These are phyloP conservation scores for Chondrilla cf. caribensis DNA, from an alignment of 37 sponge, comb jelly and placozoan genomes.

Conservation along the genomic window DNA sequence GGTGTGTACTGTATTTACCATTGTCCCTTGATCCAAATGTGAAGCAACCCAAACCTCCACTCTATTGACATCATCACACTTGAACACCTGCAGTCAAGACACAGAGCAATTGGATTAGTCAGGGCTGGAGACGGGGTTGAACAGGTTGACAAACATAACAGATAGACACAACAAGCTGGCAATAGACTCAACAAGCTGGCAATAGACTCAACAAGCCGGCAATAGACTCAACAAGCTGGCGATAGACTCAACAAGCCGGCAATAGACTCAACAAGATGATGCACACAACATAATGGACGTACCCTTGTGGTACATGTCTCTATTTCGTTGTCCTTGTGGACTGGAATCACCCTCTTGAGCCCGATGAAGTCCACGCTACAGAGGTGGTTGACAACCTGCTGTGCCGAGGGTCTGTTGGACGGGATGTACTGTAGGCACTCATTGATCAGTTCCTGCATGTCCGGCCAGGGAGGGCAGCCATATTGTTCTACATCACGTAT, in stretches of 20 bases:
- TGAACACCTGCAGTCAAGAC: too few relatives aligned
- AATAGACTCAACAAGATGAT: too few relatives aligned
- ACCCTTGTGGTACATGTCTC: slow-evolving; percentile 67
- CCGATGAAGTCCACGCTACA: slow-evolving; percentile 56
- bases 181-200: too few relatives aligned
- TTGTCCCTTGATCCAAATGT: slow-evolving; percentile 16
- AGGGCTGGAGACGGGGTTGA: background rate
- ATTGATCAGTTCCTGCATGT: slow-evolving; percentile 76
- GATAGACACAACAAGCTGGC: too few relatives aligned
- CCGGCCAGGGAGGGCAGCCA: slow-evolving; percentile 82
- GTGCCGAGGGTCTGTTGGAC: slow-evolving; percentile 47
- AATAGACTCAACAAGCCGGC: too few relatives aligned
- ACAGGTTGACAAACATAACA: too few relatives aligned
- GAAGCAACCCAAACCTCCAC: slow-evolving; percentile 58
- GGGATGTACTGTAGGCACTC: slow-evolving; percentile 72
- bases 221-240: too few relatives aligned
- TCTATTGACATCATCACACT: too few relatives aligned
- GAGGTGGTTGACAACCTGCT: slow-evolving; percentile 56
- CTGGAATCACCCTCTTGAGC: slow-evolving; percentile 49
- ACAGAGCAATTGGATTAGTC: too few relatives aligned
- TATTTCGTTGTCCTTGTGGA: slow-evolving; percentile 31
- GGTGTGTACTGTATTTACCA: too few relatives aligned
- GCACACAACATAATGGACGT: too few relatives aligned
- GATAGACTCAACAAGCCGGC: too few relatives aligned
- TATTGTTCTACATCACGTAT: slow-evolving; percentile 53